phyloP scores from a whole-genome alignment of 2,113 vertebrate genomes.

The Pollachius pollachius region DNA sequence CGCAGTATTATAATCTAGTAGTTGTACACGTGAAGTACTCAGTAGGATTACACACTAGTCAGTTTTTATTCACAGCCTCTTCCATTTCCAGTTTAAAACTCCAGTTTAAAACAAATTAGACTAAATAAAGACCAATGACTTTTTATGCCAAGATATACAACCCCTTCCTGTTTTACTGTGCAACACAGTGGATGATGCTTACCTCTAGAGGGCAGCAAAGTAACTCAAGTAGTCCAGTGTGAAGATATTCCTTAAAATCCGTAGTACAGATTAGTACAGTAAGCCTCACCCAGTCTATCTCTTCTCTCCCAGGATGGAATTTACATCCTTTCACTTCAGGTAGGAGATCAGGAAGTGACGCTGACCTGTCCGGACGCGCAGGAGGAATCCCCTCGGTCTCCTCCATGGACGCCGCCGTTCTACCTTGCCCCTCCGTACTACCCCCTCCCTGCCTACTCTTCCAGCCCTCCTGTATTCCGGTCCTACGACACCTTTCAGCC shows the following conservation, averaged over 20 bases:
- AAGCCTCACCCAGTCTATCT: not conserved
- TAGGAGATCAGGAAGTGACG: constrained; percentile 19
- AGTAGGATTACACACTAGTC: not conserved
- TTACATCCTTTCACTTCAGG: constrained; percentile 41
- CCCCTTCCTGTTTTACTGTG: too few species aligned
- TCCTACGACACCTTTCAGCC: not conserved
- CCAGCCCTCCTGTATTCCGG: not conserved
- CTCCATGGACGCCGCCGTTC: constrained; percentile 47
- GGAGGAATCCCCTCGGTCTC: constrained; percentile 2
- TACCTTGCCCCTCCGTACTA: constrained; percentile 59
- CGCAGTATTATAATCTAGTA: too few species aligned
- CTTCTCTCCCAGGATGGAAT: constrained; percentile 45
- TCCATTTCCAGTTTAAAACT: not conserved
- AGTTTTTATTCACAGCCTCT: not conserved
- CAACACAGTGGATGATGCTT: too few species aligned
- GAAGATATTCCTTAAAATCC: too few species aligned
- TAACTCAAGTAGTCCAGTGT: too few species aligned
- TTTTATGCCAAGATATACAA: too few species aligned
- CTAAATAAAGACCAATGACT: not conserved
- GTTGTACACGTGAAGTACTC: too few species aligned
- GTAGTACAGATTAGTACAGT: not conserved
- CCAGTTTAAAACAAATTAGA: not conserved
- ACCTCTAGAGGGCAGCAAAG: too few species aligned
- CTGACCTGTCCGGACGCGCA: constrained; percentile 43
- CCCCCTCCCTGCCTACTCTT: constrained; percentile 45